Percentiles rank a stretch among this genome's conserved stretches.
Evolutionary conservation across 37 sponge, comb jelly and placozoan species (phyloP).

Genomic region (Theonella swinhoei): DNA sequence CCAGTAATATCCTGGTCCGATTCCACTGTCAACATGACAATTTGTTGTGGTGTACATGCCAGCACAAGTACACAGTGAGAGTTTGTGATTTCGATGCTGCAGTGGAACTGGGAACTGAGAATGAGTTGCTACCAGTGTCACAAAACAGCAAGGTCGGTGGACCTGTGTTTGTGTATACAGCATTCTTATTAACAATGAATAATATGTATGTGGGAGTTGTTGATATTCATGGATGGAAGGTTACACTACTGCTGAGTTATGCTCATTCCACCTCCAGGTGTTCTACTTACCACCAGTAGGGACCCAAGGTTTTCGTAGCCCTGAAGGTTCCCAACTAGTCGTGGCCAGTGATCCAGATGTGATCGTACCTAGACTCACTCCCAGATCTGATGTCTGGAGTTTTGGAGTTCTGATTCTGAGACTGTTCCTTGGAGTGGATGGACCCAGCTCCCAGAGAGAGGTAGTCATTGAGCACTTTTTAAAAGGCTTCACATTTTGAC

Average conservation of each 20-base stretch:
- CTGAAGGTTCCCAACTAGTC: constrained; percentile 1
- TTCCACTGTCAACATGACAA: constrained; percentile 15
- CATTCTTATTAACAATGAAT: neutral
- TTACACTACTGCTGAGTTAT: too few relatives aligned
- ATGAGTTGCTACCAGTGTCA: neutral
- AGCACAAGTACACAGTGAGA: constrained; percentile 24
- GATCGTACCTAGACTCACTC: neutral
- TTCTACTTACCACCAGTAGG: constrained; percentile 33
- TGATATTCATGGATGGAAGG: too few relatives aligned
- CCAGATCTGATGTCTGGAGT: constrained; percentile 34
- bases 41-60: constrained; percentile 15
- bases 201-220: too few relatives aligned
- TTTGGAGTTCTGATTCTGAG: constrained; percentile 22
- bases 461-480: too few relatives aligned
- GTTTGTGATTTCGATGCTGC: constrained; percentile 51
- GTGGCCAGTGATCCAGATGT: neutral
- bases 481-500: too few relatives aligned
- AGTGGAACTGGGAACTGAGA: constrained; percentile 21
- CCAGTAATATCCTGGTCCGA: constrained; percentile 23
- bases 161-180: neutral
- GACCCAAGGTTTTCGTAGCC: constrained; percentile 28
- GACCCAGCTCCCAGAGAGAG: constrained; percentile 34
- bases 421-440: constrained; percentile 23
- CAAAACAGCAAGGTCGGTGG: neutral
- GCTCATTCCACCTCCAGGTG: too few relatives aligned